Evolutionary conservation across 1,140 invertebrate genomes (phyloP).

Genomic region (Chymomyza costata): DNA sequence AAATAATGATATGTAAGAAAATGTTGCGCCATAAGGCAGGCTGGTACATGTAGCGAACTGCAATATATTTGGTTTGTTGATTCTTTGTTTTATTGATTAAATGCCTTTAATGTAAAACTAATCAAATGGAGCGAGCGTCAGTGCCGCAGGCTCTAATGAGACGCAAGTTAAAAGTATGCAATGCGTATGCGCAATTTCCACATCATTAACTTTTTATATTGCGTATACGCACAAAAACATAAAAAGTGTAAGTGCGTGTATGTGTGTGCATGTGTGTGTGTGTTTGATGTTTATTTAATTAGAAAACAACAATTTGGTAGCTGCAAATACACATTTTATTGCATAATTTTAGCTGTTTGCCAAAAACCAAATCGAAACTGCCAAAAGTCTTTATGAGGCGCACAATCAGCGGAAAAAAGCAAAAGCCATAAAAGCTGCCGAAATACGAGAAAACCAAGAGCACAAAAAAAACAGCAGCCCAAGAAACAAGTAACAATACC

Average conservation of each 20-base stretch:
- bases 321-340: constrained; percentile 41
- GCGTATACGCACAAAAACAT: constrained; percentile 10
- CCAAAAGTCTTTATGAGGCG: background rate
- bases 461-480: constrained; percentile 41
- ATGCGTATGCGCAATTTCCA: constrained; percentile 57
- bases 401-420: constrained; percentile 26
- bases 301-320: constrained; percentile 32
- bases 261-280: constrained; percentile 7
- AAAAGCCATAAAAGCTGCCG: background rate
- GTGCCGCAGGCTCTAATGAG: background rate
- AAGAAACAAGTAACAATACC: constrained; percentile 23
- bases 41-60: too few relatives aligned
- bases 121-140: background rate
- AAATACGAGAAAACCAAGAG: constrained; percentile 17
- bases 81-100: too few relatives aligned
- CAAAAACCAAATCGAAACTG: constrained; percentile 41
- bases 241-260: constrained; percentile 7
- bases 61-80: too few relatives aligned
- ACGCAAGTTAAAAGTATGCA: constrained; percentile 22
- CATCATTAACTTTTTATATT: constrained; percentile 58
- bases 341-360: constrained; percentile 56
- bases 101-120: too few relatives aligned
- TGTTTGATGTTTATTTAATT: constrained; percentile 68
- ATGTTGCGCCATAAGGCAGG: too few relatives aligned
- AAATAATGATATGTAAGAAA: too few relatives aligned